Conservation (phyloP, 2,113 vertebrate species). For the Campylomormyrus numenius region DNA sequence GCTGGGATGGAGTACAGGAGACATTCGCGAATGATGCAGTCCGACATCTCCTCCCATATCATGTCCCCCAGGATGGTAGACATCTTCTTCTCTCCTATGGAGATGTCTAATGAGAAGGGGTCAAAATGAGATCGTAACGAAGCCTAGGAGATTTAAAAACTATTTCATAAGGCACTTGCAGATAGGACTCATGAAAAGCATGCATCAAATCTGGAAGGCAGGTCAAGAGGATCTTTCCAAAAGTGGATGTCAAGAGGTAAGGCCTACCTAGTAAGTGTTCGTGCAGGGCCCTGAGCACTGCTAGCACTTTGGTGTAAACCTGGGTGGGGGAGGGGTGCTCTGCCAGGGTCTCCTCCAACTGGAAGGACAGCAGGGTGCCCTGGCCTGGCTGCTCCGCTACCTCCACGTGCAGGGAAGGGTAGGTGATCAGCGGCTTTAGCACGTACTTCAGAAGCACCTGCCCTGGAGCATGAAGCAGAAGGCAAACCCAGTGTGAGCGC, state of each 20-base stretch:
- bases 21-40: conserved; percentile 83
- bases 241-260: not conserved
- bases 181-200: not conserved
- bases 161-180: not conserved
- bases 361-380: conserved; percentile 57
- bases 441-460: conserved; percentile 79
- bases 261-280: conserved; percentile 71
- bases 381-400: conserved; percentile 60
- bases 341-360: conserved; percentile 43
- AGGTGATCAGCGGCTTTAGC: conserved; percentile 72
- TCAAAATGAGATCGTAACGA: not conserved
- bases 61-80: conserved; percentile 71
- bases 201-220: not conserved
- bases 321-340: conserved; percentile 68
- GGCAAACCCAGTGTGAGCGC: not conserved
- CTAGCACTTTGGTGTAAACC: conserved; percentile 73
- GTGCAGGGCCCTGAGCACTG: conserved; percentile 74
- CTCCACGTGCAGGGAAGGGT: conserved; percentile 60
- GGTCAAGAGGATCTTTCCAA: not conserved
- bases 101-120: conserved; percentile 55
- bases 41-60: conserved; percentile 84
- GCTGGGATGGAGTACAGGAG: conserved; percentile 84
- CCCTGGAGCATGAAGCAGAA: conserved; percentile 51
- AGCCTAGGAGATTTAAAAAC: not conserved
- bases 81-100: conserved; percentile 57